phyloP scores from a whole-genome alignment of 2,113 vertebrate species.

The Actenoides hombroni region DNA sequence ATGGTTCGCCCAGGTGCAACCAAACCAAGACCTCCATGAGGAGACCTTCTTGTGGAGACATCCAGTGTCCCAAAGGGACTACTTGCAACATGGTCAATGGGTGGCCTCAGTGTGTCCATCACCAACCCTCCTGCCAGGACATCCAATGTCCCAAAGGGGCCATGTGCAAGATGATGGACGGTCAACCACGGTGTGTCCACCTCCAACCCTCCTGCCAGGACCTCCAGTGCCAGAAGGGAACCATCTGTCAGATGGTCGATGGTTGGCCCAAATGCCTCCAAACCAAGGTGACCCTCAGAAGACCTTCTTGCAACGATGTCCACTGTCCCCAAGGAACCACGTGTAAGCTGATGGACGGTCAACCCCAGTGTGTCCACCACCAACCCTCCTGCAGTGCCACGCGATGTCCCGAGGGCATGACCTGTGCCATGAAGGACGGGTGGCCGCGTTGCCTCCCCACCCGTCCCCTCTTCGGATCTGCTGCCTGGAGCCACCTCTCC shows the following conservation, averaged over 20 bases:
- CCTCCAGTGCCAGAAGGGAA: neutral
- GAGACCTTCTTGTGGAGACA: rapidly evolving
- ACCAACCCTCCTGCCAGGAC: rapidly evolving
- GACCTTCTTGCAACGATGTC: rapidly evolving
- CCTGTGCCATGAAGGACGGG: rapidly evolving
- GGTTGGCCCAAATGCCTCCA: neutral
- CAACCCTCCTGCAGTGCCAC: rapidly evolving
- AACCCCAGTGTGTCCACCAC: neutral
- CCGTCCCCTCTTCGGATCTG: rapidly evolving
- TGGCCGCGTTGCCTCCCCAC: neutral
- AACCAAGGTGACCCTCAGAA: rapidly evolving
- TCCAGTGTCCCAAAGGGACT: neutral
- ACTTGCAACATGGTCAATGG: neutral
- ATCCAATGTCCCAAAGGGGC: rapidly evolving
- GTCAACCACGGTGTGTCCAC: neutral
- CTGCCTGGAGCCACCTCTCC: neutral
- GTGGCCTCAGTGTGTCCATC: neutral
- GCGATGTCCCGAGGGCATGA: neutral
- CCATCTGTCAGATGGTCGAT: neutral
- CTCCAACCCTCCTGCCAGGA: rapidly evolving
- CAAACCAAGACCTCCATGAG: rapidly evolving
- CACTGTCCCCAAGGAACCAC: neutral
- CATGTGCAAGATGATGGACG: neutral
- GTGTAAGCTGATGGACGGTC: rapidly evolving
- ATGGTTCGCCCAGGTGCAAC: neutral